Conservation (phyloP, 2,113 vertebrate species). For the Apistogramma diplotaenia region DNA sequence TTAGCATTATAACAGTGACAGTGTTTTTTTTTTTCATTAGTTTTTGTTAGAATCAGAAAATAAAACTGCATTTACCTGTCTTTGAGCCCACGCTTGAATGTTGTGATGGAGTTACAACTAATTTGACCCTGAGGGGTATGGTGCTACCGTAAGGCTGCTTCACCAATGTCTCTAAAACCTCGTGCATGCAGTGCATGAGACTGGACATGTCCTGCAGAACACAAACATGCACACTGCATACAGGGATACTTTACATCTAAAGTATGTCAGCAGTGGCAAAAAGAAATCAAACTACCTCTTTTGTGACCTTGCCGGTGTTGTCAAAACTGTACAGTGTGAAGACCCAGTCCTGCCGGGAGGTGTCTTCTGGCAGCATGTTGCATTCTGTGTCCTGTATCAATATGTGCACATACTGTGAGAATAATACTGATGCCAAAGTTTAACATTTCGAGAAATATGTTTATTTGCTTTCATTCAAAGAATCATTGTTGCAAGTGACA, state of each 20-base stretch:
- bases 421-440: neutral
- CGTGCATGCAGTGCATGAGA: constrained; percentile 88
- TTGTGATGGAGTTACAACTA: constrained; percentile 82
- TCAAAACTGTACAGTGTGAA: constrained; percentile 91
- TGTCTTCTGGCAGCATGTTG: constrained; percentile 76
- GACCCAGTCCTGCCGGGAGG: constrained; percentile 88
- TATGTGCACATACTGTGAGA: neutral
- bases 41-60: neutral
- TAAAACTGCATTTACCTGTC: constrained; percentile 64
- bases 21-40: neutral
- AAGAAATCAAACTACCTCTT: constrained; percentile 73
- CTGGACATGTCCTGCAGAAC: constrained; percentile 86
- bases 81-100: constrained; percentile 50
- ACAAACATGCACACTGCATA: constrained; percentile 7
- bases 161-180: constrained; percentile 86
- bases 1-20: neutral
- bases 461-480: neutral
- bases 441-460: neutral
- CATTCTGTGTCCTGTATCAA: constrained; percentile 81
- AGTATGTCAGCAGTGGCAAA: neutral
- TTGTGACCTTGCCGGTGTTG: constrained; percentile 86
- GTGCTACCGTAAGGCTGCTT: constrained; percentile 80
- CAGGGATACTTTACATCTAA: neutral
- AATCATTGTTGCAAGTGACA: no score
- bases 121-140: constrained; percentile 86